Evolutionary conservation across 2,888 invertebrate genomes (phyloP).

Genomic region (Tinea pellionella): DNA sequence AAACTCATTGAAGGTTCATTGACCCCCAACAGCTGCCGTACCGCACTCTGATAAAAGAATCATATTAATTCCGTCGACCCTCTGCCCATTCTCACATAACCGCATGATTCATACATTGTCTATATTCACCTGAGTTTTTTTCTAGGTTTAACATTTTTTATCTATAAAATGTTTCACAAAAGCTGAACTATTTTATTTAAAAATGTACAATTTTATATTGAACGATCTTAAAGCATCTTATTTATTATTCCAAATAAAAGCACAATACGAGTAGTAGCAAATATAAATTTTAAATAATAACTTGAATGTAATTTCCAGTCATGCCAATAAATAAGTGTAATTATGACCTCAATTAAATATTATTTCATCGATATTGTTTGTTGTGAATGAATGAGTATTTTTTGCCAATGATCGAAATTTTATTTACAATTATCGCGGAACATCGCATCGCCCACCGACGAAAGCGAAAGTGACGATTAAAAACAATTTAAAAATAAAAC

Average conservation of each 20-base stretch:
- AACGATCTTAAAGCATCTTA: no score
- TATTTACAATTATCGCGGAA: conserved; percentile 65
- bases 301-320: neutral
- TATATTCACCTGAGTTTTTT: neutral
- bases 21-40: conserved; percentile 7
- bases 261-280: no score
- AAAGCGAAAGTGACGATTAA: conserved; percentile 66
- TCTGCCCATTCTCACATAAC: neutral
- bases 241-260: no score
- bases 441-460: conserved; percentile 38
- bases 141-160: neutral
- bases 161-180: no score
- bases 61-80: conserved; percentile 4
- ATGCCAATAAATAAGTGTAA: neutral
- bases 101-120: neutral
- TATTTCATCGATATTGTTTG: conserved; percentile 51
- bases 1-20: neutral
- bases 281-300: no score
- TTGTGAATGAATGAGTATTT: conserved; percentile 47
- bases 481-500: conserved; percentile 68
- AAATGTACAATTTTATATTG: no score
- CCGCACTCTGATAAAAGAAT: conserved; percentile 8
- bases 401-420: conserved; percentile 67
- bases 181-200: no score
- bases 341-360: neutral